phyloP scores from a whole-genome alignment of 2,888 invertebrate genomes.

The Eristalinus aeneus region DNA sequence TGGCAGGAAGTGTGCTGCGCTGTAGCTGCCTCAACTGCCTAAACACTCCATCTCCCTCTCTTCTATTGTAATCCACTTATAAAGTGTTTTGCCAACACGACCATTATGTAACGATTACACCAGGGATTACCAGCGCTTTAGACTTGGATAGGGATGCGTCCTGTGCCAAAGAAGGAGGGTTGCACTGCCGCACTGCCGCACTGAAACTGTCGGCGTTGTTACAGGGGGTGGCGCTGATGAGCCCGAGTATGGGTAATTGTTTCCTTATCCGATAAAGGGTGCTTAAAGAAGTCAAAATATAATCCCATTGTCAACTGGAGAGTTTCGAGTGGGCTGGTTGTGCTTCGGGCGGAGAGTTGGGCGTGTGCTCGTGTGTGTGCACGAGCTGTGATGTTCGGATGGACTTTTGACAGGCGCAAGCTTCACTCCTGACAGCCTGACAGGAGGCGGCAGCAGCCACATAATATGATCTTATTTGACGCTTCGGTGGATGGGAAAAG shows the following conservation, averaged over 20 bases:
- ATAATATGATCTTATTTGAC: conserved; percentile 70
- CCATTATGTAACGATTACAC: conserved; percentile 71
- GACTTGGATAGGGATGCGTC: conserved; percentile 38
- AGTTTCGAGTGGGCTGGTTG: conserved; percentile 55
- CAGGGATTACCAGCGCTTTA: conserved; percentile 57
- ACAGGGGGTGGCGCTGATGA: conserved; percentile 11
- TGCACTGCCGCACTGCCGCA: conserved; percentile 12
- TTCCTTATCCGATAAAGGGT: conserved; percentile 71
- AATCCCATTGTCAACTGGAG: conserved; percentile 70
- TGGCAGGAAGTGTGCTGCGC: conserved; percentile 62
- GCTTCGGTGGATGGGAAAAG: conserved; percentile 70
- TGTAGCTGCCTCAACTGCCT: conserved; percentile 24
- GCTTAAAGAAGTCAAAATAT: conserved; percentile 72
- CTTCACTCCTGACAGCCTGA: conserved; percentile 44
- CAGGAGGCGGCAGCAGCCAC: conserved; percentile 41
- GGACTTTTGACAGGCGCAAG: conserved; percentile 61
- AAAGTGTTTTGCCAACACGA: conserved; percentile 71
- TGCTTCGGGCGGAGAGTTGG: conserved; percentile 19
- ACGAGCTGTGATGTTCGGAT: conserved; percentile 15
- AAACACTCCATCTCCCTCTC: conserved; percentile 44
- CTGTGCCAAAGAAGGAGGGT: conserved; percentile 38
- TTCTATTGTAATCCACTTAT: conserved; percentile 70
- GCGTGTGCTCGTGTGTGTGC: conserved; percentile 1
- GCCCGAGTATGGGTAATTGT: conserved; percentile 65
- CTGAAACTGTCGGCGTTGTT: background rate